Percentiles rank a stretch among this genome's conserved stretches.
These are phyloP conservation scores for Meganola albula DNA, from an alignment of 2,888 invertebrate species.

Conservation along the genomic window DNA sequence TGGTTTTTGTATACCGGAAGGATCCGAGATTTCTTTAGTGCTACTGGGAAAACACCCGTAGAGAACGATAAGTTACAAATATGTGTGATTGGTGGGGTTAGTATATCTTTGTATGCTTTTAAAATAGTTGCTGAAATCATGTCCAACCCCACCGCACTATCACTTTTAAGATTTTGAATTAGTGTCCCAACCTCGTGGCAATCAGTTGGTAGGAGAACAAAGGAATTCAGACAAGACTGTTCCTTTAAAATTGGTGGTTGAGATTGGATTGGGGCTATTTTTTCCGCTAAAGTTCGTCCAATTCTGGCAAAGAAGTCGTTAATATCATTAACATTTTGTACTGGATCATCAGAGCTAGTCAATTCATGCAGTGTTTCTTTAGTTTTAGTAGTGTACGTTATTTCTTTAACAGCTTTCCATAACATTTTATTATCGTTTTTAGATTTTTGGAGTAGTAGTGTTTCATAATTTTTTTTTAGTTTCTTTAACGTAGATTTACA, in stretches of 20 bases:
- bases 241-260: conserved; percentile 14
- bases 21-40: not conserved
- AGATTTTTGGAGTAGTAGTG: not conserved
- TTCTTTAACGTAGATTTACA: not conserved
- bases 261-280: no score
- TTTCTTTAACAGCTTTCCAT: not conserved
- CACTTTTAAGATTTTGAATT: not conserved
- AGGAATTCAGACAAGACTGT: conserved; percentile 1
- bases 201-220: not conserved
- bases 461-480: not conserved
- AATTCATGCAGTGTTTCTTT: not conserved
- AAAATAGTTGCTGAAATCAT: not conserved
- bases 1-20: not conserved
- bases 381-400: not conserved
- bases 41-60: not conserved
- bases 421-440: not conserved
- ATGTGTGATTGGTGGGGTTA: not conserved
- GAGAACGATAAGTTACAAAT: not conserved
- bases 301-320: conserved; percentile 1
- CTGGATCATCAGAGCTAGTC: not conserved
- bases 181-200: not conserved
- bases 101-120: not conserved
- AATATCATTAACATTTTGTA: not conserved
- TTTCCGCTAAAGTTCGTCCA: conserved; percentile 15
- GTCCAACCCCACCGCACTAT: not conserved